These are phyloP conservation scores for Callosobruchus maculatus DNA, from an alignment of 2,888 invertebrate genomes.

Conservation along the genomic window DNA sequence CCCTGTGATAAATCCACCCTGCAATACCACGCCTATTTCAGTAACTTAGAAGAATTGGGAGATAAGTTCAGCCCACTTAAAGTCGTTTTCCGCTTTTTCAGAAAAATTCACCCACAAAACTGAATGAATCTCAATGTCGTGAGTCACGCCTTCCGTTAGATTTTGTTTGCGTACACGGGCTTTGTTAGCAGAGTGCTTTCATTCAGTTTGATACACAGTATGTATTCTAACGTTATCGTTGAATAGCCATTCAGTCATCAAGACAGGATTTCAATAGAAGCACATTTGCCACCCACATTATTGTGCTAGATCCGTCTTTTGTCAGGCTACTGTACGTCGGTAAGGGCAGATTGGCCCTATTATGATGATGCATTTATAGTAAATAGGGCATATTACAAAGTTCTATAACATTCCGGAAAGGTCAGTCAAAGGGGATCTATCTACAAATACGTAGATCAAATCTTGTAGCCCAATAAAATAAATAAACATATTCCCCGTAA, in stretches of 20 bases:
- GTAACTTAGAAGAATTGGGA: neutral
- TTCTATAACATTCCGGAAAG: neutral
- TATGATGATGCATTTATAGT: neutral
- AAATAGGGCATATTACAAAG: neutral
- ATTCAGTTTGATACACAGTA: neutral
- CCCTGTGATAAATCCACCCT: neutral
- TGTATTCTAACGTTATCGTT: neutral
- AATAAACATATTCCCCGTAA: too few species aligned
- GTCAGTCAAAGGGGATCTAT: too few species aligned
- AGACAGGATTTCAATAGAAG: neutral
- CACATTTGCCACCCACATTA: neutral
- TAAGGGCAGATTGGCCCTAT: neutral
- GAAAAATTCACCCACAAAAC: neutral
- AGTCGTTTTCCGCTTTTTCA: neutral
- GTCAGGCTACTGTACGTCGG: neutral
- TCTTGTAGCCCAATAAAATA: too few species aligned
- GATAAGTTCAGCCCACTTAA: neutral
- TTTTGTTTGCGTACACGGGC: neutral
- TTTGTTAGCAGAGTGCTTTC: neutral
- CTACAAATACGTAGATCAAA: too few species aligned
- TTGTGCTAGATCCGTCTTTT: neutral
- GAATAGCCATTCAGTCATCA: neutral
- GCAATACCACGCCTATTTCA: neutral
- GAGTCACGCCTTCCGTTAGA: neutral
- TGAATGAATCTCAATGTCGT: neutral